phyloP scores from a whole-genome alignment of 2,888 invertebrate genomes.

The Acleris literana region DNA sequence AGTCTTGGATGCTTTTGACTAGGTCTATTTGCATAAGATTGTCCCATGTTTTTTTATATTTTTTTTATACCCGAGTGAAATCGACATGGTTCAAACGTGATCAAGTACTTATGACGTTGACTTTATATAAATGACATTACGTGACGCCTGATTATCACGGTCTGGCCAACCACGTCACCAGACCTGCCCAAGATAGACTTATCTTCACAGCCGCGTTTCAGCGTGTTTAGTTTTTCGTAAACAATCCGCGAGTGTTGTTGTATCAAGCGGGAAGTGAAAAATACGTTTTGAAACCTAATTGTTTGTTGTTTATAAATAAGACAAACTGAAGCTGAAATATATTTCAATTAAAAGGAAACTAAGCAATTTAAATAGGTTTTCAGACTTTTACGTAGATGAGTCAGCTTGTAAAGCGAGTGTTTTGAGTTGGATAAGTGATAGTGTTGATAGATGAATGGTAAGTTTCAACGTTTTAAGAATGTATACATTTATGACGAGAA shows the following conservation, averaged over 20 bases:
- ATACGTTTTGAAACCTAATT: background rate
- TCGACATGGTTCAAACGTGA: too few relatives aligned
- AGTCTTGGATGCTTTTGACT: too few relatives aligned
- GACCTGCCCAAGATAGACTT: conserved; percentile 13
- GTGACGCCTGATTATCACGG: background rate
- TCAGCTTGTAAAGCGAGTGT: background rate
- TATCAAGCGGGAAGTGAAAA: conserved; percentile 8
- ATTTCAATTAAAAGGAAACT: too few relatives aligned
- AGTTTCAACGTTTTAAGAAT: background rate
- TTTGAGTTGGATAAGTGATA: background rate
- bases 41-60: too few relatives aligned
- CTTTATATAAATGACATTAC: background rate
- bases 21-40: too few relatives aligned
- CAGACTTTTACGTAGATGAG: background rate
- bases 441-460: background rate
- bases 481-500: background rate
- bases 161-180: conserved; percentile 3
- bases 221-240: conserved; percentile 26
- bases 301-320: too few relatives aligned
- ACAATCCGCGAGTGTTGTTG: conserved; percentile 31
- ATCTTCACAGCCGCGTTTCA: conserved; percentile 4
- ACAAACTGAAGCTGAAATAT: too few relatives aligned
- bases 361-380: background rate
- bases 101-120: too few relatives aligned
- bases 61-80: too few relatives aligned